These are phyloP conservation scores for Bos javanicus DNA, from an alignment of 2,113 vertebrate genomes.

Conservation along the genomic window DNA sequence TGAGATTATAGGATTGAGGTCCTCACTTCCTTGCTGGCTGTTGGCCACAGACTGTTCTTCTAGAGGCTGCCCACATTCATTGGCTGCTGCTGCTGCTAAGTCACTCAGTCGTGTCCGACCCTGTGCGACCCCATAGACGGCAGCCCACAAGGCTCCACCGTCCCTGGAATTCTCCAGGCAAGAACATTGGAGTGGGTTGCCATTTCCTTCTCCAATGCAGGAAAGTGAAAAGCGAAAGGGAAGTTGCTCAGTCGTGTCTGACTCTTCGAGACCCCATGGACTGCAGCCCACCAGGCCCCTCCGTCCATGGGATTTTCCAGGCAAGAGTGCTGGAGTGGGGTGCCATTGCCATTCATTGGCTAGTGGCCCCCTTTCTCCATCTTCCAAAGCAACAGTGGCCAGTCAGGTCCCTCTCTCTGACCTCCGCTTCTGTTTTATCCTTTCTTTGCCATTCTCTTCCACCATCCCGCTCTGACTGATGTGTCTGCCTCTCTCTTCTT, in stretches of 20 bases:
- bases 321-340: too few species aligned
- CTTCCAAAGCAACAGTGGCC: not conserved
- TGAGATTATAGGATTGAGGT: not conserved
- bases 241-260: fast-evolving
- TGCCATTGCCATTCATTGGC: not conserved
- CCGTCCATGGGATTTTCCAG: too few species aligned
- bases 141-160: too few species aligned
- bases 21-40: not conserved
- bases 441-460: not conserved
- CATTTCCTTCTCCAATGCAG: too few species aligned
- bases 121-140: too few species aligned
- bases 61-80: not conserved
- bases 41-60: not conserved
- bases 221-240: too few species aligned
- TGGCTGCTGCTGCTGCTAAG: too few species aligned
- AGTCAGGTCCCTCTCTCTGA: not conserved
- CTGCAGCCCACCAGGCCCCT: too few species aligned
- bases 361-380: not conserved
- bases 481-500: not conserved
- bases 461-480: not conserved
- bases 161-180: too few species aligned
- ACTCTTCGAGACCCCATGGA: too few species aligned
- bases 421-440: not conserved
- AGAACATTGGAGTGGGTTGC: too few species aligned
- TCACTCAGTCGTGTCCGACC: fast-evolving